Evolutionary conservation across 1,140 invertebrate species (phyloP).

Genomic region (Trachymyrmex cornetzi): DNA sequence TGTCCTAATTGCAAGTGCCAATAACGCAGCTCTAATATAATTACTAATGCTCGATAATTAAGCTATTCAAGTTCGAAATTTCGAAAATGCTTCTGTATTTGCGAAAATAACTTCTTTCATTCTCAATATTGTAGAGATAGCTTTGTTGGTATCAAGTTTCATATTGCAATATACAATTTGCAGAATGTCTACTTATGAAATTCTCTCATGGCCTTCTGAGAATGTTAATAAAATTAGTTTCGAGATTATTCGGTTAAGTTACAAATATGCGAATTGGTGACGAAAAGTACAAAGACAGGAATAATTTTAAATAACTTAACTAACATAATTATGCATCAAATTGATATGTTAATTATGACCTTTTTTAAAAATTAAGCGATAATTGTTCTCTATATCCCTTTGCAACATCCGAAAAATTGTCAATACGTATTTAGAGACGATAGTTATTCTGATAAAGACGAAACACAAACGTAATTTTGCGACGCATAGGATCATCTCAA

Average conservation of each 20-base stretch:
- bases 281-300: constrained; percentile 19
- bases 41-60: constrained; percentile 43
- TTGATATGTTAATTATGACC: background rate
- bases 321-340: background rate
- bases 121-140: constrained; percentile 20
- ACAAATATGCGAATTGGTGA: constrained; percentile 23
- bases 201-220: constrained; percentile 41
- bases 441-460: background rate
- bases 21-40: constrained; percentile 22
- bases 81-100: constrained; percentile 9
- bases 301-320: constrained; percentile 17
- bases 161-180: constrained; percentile 58
- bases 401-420: background rate
- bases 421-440: background rate
- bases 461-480: background rate
- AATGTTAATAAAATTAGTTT: constrained; percentile 52
- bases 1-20: constrained; percentile 6
- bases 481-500: too few species aligned
- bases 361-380: background rate
- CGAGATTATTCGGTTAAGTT: constrained; percentile 12
- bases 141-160: constrained; percentile 55
- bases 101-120: constrained; percentile 54
- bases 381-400: background rate
- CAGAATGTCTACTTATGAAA: constrained; percentile 50
- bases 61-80: constrained; percentile 52